phyloP scores from a whole-genome alignment of 2,797 vertebrate genomes.

The Lagorchestes hirsutus region DNA sequence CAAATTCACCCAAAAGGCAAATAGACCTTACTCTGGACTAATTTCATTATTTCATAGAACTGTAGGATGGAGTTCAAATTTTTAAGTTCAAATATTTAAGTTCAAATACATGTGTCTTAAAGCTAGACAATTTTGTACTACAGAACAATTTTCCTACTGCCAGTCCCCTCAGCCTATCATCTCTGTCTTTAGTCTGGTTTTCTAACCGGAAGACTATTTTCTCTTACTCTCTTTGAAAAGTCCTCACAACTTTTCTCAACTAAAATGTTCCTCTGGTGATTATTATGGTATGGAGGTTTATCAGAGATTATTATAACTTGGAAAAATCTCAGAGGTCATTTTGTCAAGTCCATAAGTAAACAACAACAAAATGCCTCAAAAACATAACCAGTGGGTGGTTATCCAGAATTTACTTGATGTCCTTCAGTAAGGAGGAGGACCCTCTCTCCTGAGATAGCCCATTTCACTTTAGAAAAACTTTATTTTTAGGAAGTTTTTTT shows the following conservation, averaged over 20 bases:
- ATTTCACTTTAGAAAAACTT: background rate
- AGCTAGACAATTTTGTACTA: background rate
- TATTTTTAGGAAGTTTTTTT: background rate
- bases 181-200: background rate
- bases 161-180: background rate
- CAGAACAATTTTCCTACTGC: background rate
- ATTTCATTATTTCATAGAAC: background rate
- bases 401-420: background rate
- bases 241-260: background rate
- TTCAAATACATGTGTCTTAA: background rate
- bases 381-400: background rate
- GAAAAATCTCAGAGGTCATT: background rate
- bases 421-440: background rate
- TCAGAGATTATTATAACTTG: background rate
- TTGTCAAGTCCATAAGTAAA: background rate
- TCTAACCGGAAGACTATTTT: background rate
- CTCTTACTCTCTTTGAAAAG: background rate
- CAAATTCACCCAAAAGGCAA: slow-evolving; percentile 58
- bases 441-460: background rate
- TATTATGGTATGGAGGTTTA: background rate
- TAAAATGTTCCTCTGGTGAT: background rate
- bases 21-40: background rate
- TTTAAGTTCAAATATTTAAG: background rate
- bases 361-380: background rate
- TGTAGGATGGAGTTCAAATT: background rate